phyloP scores from a whole-genome alignment of 1,140 invertebrate species.

The Brachionus calyciflorus region DNA sequence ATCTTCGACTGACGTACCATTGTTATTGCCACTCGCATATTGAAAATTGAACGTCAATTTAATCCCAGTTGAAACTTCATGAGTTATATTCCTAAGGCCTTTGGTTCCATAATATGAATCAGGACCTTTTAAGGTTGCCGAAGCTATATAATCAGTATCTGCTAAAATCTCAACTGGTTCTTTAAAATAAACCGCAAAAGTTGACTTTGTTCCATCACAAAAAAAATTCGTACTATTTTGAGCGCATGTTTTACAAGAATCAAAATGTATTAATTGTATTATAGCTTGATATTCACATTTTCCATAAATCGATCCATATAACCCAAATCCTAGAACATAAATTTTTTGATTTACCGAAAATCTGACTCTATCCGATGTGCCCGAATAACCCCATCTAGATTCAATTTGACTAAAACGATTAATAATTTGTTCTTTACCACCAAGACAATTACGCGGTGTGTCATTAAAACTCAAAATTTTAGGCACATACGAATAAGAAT shows the following conservation, averaged over 20 bases:
- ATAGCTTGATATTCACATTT: constrained; percentile 74
- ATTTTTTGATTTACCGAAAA: constrained; percentile 79
- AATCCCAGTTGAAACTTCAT: constrained; percentile 71
- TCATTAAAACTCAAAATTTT: constrained; percentile 66
- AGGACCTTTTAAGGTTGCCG: constrained; percentile 74
- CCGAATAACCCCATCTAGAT: constrained; percentile 80
- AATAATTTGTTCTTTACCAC: constrained; percentile 76
- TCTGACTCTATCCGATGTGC: constrained; percentile 77
- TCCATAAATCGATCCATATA: constrained; percentile 81
- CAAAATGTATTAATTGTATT: constrained; percentile 70
- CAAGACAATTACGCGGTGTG: constrained; percentile 75
- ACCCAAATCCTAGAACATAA: constrained; percentile 80
- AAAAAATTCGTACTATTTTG: constrained; percentile 74
- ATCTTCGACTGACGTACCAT: constrained; percentile 83
- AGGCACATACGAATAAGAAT: background rate
- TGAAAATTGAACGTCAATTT: constrained; percentile 80
- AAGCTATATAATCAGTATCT: constrained; percentile 77
- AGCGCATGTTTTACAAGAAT: constrained; percentile 73
- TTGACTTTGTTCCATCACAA: constrained; percentile 76
- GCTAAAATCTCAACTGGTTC: constrained; percentile 79
- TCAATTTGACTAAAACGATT: constrained; percentile 78
- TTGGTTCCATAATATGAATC: constrained; percentile 84
- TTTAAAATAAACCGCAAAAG: constrained; percentile 82
- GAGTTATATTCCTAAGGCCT: constrained; percentile 72
- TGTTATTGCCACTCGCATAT: constrained; percentile 78